These are phyloP conservation scores for Psephotus haematonotus DNA, from an alignment of 2,113 vertebrate genomes.

Conservation along the genomic window DNA sequence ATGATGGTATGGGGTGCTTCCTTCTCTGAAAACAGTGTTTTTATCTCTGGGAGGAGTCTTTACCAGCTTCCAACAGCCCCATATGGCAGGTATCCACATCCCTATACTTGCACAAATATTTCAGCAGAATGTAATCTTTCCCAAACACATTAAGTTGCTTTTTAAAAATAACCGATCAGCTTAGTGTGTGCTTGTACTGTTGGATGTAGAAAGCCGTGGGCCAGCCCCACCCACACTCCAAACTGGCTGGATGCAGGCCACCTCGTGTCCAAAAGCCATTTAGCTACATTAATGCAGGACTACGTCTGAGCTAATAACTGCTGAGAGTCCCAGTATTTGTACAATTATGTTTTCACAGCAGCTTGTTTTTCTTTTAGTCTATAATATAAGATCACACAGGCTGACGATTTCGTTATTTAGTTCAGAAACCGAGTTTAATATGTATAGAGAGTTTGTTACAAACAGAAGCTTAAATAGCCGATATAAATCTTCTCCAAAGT, in stretches of 20 bases:
- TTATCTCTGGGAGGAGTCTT: background rate
- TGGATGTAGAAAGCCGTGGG: background rate
- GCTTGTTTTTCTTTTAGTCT: slow-evolving; percentile 5
- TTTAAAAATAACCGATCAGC: background rate
- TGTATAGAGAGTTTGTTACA: background rate
- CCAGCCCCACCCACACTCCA: background rate
- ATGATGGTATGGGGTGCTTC: background rate
- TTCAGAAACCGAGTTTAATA: slow-evolving; percentile 18
- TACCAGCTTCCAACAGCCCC: background rate
- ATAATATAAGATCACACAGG: background rate
- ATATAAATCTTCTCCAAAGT: slow-evolving; percentile 50
- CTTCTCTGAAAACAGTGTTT: background rate
- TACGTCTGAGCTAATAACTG: slow-evolving; percentile 7
- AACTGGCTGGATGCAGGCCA: background rate
- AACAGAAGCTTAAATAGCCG: background rate
- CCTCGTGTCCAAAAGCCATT: background rate
- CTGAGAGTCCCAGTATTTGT: background rate
- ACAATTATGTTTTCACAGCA: slow-evolving; percentile 22
- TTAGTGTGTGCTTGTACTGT: background rate
- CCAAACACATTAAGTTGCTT: slow-evolving; percentile 41
- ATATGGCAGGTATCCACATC: background rate
- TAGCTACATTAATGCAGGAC: slow-evolving; percentile 34
- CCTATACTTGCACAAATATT: slow-evolving; percentile 3
- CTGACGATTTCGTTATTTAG: background rate
- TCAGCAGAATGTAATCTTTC: slow-evolving; percentile 27